phyloP scores from a whole-genome alignment of 1,140 invertebrate genomes.

The Wasmannia auropunctata region DNA sequence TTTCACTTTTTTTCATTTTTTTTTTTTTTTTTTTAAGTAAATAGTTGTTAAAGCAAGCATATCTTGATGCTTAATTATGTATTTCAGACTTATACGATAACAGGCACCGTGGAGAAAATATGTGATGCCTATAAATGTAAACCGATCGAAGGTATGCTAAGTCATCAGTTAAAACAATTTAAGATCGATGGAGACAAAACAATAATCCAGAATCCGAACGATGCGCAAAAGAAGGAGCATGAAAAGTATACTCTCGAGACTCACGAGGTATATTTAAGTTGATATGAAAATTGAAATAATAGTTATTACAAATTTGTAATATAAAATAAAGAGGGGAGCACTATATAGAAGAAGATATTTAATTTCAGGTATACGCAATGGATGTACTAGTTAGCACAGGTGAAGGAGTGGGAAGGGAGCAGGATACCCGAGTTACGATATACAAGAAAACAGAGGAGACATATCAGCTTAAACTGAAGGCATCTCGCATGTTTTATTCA shows the following conservation, averaged over 20 bases:
- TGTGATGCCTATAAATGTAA: conserved; percentile 97
- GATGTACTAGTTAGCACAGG: conserved; percentile 98
- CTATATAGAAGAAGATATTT: neutral
- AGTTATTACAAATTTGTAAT: neutral
- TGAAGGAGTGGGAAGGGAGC: conserved; percentile 95
- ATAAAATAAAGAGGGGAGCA: neutral
- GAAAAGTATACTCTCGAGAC: conserved; percentile 98
- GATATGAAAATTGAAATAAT: neutral
- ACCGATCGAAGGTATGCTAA: conserved; percentile 99
- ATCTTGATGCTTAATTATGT: conserved; percentile 34
- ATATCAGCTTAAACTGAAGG: conserved; percentile 98
- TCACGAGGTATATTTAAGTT: conserved; percentile 89
- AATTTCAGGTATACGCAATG: conserved; percentile 94
- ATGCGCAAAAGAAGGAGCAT: conserved; percentile 98
- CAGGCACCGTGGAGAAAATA: conserved; percentile 97
- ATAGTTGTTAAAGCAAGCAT: neutral
- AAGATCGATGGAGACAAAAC: conserved; percentile 99
- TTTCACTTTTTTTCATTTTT: too few relatives aligned
- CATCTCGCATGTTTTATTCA: conserved; percentile 97
- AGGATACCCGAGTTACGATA: conserved; percentile 97
- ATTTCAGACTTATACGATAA: conserved; percentile 95
- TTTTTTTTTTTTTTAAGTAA: neutral
- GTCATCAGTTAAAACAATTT: conserved; percentile 98
- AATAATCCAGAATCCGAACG: conserved; percentile 99
- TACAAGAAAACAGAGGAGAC: conserved; percentile 99